phyloP scores from a whole-genome alignment of 2,113 vertebrate genomes.

The Hyaena hyaena region DNA sequence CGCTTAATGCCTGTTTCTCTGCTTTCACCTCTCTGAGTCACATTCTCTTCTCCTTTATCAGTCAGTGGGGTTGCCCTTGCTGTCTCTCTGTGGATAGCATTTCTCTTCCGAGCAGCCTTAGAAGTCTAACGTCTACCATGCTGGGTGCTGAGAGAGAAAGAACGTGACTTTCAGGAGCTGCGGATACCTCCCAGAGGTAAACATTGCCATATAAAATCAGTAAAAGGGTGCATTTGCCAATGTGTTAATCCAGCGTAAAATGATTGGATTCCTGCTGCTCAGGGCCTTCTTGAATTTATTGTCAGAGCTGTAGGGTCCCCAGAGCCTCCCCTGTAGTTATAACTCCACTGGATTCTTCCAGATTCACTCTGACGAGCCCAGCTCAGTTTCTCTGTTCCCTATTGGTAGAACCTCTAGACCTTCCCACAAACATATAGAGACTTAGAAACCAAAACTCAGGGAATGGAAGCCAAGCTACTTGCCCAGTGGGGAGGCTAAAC shows the following conservation, averaged over 20 bases:
- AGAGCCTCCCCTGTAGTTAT: background rate
- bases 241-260: background rate
- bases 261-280: background rate
- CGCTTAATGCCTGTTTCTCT: background rate
- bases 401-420: background rate
- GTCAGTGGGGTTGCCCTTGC: background rate
- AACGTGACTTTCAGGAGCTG: background rate
- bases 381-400: background rate
- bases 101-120: background rate
- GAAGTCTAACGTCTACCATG: background rate
- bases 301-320: too few species aligned
- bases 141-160: background rate
- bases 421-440: background rate
- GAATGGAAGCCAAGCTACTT: background rate
- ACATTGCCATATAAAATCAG: background rate
- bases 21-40: background rate
- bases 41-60: background rate
- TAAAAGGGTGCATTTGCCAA: background rate
- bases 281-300: background rate
- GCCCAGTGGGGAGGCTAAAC: background rate
- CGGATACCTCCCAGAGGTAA: background rate
- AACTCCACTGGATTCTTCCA: background rate
- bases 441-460: background rate
- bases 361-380: background rate
- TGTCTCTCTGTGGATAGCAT: fast-evolving